These are phyloP conservation scores for Cirrhinus molitorella DNA, from an alignment of 2,797 vertebrate species.

Conservation along the genomic window DNA sequence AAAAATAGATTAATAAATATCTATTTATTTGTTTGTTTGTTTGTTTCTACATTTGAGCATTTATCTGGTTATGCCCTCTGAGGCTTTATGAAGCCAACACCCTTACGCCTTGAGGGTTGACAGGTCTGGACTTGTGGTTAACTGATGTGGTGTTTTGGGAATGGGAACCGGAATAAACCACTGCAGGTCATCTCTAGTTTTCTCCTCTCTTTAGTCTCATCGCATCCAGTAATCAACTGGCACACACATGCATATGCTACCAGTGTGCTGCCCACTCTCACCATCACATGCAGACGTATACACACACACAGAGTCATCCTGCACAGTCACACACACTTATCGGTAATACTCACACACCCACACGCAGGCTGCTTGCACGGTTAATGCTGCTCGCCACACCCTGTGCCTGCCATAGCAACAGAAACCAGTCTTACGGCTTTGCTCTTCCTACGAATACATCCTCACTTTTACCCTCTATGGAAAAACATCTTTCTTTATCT, in stretches of 20 bases:
- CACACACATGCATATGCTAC: not conserved
- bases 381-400: conserved; percentile 21
- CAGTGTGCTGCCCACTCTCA: not conserved
- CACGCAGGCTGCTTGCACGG: conserved; percentile 28
- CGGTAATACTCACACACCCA: conserved; percentile 19
- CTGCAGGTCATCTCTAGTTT: conserved; percentile 14
- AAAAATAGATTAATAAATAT: not conserved
- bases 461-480: conserved; percentile 18
- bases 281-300: conserved; percentile 16
- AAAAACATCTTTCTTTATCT: conserved; percentile 25
- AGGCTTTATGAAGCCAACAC: conserved; percentile 20
- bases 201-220: not conserved
- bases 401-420: conserved; percentile 33
- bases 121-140: conserved; percentile 35
- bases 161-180: conserved; percentile 2
- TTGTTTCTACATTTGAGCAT: not conserved
- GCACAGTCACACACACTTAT: not conserved
- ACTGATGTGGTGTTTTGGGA: conserved; percentile 2
- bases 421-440: conserved; percentile 57
- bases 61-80: conserved; percentile 15
- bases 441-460: conserved; percentile 50
- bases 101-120: conserved; percentile 26
- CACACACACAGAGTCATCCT: not conserved
- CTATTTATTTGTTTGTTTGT: not conserved
- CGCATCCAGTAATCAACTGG: conserved; percentile 5